Percentiles rank a stretch among this genome's conserved stretches.
Evolutionary conservation across 2,888 invertebrate genomes (phyloP).

Genomic region (Epistrophe eligans): DNA sequence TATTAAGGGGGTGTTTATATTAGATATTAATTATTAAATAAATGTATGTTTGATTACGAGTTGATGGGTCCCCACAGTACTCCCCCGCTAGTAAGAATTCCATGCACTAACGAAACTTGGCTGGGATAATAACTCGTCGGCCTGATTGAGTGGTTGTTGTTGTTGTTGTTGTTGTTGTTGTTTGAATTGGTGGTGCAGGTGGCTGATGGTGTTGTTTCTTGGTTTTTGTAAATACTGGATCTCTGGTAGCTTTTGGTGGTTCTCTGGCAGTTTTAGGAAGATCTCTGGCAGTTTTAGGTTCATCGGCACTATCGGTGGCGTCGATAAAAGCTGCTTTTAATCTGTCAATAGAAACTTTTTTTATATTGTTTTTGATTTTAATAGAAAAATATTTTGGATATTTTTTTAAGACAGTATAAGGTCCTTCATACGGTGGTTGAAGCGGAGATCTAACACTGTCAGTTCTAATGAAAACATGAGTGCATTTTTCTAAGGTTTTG

Average conservation of each 20-base stretch:
- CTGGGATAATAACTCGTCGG: constrained; percentile 20
- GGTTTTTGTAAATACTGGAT: neutral
- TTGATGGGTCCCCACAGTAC: too few species aligned
- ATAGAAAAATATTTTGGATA: constrained; percentile 24
- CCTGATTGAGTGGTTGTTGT: constrained; percentile 36
- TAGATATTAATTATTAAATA: too few species aligned
- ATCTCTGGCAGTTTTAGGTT: neutral
- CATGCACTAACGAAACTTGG: constrained; percentile 17
- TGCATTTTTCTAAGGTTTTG: too few species aligned
- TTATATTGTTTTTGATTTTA: constrained; percentile 22
- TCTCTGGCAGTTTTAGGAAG: too few species aligned
- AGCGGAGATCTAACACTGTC: too few species aligned
- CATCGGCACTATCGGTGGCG: neutral
- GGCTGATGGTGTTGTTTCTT: neutral
- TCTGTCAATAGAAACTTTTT: constrained; percentile 39
- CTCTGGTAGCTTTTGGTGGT: too few species aligned
- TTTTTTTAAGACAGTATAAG: constrained; percentile 4
- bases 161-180: constrained; percentile 9
- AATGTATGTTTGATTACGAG: too few species aligned
- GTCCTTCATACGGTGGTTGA: neutral
- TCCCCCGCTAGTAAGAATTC: constrained; percentile 4
- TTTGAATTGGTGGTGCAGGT: neutral
- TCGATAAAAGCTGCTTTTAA: constrained; percentile 44
- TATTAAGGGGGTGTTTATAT: too few species aligned
- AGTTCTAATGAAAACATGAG: too few species aligned